Percentiles rank a stretch among this genome's conserved stretches.
These are phyloP conservation scores for Spodoptera picta DNA, from an alignment of 2,888 invertebrate genomes.

Conservation along the genomic window DNA sequence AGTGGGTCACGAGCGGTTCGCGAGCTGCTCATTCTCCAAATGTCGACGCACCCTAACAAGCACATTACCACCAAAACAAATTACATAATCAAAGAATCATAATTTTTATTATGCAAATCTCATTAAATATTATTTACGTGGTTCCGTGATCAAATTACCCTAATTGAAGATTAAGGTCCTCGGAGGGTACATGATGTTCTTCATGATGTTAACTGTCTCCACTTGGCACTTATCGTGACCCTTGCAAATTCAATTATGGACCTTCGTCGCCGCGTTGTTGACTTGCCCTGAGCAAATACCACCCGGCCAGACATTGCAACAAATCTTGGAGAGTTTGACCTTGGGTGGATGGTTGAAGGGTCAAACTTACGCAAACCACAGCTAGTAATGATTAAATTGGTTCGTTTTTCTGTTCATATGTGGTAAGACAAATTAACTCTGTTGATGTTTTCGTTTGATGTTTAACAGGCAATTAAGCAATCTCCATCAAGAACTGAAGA, in stretches of 20 bases:
- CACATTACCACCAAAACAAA: neutral
- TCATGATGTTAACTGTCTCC: slow-evolving; percentile 71
- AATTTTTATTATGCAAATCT: slow-evolving; percentile 34
- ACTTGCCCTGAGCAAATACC: slow-evolving; percentile 59
- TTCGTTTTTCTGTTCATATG: no score
- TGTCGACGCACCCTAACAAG: no score
- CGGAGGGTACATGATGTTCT: slow-evolving; percentile 66
- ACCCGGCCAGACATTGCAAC: slow-evolving; percentile 42
- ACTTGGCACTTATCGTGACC: slow-evolving; percentile 72
- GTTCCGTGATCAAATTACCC: slow-evolving; percentile 66
- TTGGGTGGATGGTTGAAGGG: slow-evolving; percentile 10
- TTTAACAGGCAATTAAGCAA: no score
- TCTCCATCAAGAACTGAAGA: no score
- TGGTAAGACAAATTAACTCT: no score
- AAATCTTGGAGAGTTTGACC: slow-evolving; percentile 57
- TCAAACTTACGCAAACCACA: no score
- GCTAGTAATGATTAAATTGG: no score
- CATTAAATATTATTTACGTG: slow-evolving; percentile 46
- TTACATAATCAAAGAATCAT: slow-evolving; percentile 15
- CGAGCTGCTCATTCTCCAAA: no score
- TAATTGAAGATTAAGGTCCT: slow-evolving; percentile 72
- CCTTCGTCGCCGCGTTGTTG: slow-evolving; percentile 64
- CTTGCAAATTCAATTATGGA: slow-evolving; percentile 79
- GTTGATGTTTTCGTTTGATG: no score
- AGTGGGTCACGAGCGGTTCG: no score